phyloP scores from a whole-genome alignment of 2,888 invertebrate genomes.

The Agrotis puta region DNA sequence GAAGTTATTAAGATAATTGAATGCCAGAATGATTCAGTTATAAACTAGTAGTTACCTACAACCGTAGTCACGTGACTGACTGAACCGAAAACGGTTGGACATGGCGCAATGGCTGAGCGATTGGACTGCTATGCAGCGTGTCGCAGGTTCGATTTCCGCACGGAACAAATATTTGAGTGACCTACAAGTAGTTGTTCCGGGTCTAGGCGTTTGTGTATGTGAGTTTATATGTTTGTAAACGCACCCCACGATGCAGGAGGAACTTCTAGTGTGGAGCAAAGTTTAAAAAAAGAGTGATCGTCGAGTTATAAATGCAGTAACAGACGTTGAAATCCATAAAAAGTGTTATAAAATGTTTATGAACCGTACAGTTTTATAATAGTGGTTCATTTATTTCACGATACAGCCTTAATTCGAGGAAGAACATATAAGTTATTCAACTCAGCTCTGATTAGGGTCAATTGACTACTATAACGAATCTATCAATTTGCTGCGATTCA shows the following conservation, averaged over 20 bases:
- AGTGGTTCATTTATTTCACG: background rate
- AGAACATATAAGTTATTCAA: background rate
- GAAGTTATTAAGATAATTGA: slow-evolving; percentile 24
- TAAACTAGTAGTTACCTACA: background rate
- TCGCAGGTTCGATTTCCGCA: no score
- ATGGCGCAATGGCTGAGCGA: no score
- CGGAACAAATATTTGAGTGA: no score
- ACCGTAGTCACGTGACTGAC: background rate
- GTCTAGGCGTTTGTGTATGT: no score
- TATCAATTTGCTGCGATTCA: background rate
- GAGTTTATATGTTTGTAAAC: no score
- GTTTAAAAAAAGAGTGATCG: background rate
- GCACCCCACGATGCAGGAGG: no score
- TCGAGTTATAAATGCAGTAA: background rate
- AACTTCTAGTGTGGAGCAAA: no score
- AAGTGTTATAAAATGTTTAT: background rate
- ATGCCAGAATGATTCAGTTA: slow-evolving; percentile 7
- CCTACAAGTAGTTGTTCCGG: no score
- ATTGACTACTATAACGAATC: background rate
- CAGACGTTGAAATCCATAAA: background rate
- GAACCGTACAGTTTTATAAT: background rate
- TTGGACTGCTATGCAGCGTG: no score
- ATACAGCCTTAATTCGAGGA: background rate
- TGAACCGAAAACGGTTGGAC: background rate
- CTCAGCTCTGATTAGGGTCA: background rate